phyloP scores from a whole-genome alignment of 2,113 vertebrate genomes.

The Oryzias celebensis region DNA sequence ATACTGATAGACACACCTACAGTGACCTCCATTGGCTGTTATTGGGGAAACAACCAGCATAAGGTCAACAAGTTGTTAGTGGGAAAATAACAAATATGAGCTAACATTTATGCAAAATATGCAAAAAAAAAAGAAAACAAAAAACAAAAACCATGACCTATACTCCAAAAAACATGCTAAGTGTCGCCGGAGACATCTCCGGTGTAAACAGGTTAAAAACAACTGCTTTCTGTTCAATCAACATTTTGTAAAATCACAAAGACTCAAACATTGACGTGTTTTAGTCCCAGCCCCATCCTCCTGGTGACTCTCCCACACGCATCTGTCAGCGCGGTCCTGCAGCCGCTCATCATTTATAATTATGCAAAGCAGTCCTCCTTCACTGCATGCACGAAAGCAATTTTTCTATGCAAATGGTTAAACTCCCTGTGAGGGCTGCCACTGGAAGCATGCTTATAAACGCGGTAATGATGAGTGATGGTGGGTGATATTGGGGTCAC shows the following conservation, averaged over 20 bases:
- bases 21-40: too few relatives aligned
- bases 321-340: slow-evolving; percentile 68
- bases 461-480: slow-evolving; percentile 83
- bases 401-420: slow-evolving; percentile 87
- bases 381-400: slow-evolving; percentile 78
- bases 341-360: slow-evolving; percentile 83
- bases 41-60: too few relatives aligned
- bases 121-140: too few relatives aligned
- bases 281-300: slow-evolving; percentile 36
- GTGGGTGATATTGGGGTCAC: slow-evolving; percentile 78
- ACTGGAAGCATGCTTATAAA: slow-evolving; percentile 76
- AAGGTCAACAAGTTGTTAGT: too few relatives aligned
- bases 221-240: too few relatives aligned
- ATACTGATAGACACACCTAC: too few relatives aligned
- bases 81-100: too few relatives aligned
- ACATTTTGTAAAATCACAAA: not conserved
- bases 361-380: slow-evolving; percentile 82
- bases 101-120: too few relatives aligned
- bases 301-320: slow-evolving; percentile 73
- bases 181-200: too few relatives aligned
- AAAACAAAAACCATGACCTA: not conserved
- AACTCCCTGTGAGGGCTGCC: slow-evolving; percentile 78
- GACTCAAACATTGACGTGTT: slow-evolving; percentile 21
- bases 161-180: not conserved
- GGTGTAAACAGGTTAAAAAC: not conserved